A percentile compares a stretch with the other conserved stretches of the same genome.
Conservation (phyloP, 2,797 vertebrate genomes). For the Anguilla megastoma region DNA sequence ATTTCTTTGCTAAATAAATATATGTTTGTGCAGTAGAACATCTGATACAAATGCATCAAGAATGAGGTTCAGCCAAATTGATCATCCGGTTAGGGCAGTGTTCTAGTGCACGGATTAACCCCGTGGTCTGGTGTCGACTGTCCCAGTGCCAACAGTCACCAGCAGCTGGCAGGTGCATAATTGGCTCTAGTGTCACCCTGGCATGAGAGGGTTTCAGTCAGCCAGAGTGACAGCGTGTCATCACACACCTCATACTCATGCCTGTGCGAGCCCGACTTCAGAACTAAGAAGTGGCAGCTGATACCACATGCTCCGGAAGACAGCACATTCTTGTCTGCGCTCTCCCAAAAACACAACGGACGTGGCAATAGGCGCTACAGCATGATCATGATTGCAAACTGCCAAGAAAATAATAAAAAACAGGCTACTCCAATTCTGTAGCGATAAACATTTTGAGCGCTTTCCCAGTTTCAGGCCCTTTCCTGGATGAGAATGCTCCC, state of each 20-base stretch:
- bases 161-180: not conserved
- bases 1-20: not conserved
- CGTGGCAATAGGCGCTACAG: too few relatives aligned
- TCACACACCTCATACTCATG: not conserved
- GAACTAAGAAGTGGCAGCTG: not conserved
- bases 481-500: too few relatives aligned
- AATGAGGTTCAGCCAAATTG: not conserved
- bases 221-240: not conserved
- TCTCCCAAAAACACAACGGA: too few relatives aligned
- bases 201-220: not conserved
- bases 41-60: constrained; percentile 2
- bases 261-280: not conserved
- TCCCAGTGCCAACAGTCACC: not conserved
- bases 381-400: too few relatives aligned
- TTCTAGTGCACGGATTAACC: not conserved
- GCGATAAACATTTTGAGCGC: not conserved
- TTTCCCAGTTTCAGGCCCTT: not conserved
- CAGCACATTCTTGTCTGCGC: not conserved
- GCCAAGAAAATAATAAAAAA: not conserved
- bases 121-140: not conserved
- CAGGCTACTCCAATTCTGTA: not conserved
- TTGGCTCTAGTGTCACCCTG: not conserved
- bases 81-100: not conserved
- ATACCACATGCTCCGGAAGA: not conserved
- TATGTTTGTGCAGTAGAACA: not conserved